These are phyloP conservation scores for Pollenia amentaria DNA, from an alignment of 2,888 invertebrate genomes.

Conservation along the genomic window DNA sequence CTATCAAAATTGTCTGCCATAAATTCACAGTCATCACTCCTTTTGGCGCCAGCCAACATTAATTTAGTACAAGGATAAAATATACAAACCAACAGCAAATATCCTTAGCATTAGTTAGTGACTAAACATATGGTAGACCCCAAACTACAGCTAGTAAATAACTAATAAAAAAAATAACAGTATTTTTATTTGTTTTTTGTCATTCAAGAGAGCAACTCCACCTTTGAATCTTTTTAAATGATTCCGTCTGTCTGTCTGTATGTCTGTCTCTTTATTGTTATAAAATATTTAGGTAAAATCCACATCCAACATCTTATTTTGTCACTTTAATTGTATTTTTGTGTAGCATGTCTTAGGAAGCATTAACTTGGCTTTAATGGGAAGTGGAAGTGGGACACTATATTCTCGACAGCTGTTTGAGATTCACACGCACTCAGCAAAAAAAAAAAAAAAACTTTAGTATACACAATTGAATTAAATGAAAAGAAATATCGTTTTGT, in stretches of 20 bases:
- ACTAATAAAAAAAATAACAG: not conserved
- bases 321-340: conserved; percentile 1
- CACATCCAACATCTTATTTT: not conserved
- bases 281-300: not conserved
- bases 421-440: not conserved
- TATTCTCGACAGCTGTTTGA: conserved; percentile 45
- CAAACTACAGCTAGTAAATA: not conserved
- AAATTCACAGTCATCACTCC: conserved; percentile 61
- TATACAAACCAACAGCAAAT: not conserved
- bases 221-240: conserved; percentile 15
- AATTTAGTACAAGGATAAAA: conserved; percentile 55
- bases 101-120: not conserved
- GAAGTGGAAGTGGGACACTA: conserved; percentile 26
- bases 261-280: not conserved
- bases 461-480: conserved; percentile 10
- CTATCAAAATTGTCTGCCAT: conserved; percentile 64
- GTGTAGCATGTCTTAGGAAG: conserved; percentile 14
- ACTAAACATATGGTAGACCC: conserved; percentile 31
- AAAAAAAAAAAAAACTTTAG: not conserved
- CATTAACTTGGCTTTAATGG: conserved; percentile 39
- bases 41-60: conserved; percentile 68
- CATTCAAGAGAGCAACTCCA: not conserved
- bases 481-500: not conserved
- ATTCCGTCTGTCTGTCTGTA: not conserved
- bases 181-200: conserved; percentile 6